These are phyloP conservation scores for Cricetomys ansorgei DNA, from an alignment of 2,113 vertebrate species.

Conservation along the genomic window DNA sequence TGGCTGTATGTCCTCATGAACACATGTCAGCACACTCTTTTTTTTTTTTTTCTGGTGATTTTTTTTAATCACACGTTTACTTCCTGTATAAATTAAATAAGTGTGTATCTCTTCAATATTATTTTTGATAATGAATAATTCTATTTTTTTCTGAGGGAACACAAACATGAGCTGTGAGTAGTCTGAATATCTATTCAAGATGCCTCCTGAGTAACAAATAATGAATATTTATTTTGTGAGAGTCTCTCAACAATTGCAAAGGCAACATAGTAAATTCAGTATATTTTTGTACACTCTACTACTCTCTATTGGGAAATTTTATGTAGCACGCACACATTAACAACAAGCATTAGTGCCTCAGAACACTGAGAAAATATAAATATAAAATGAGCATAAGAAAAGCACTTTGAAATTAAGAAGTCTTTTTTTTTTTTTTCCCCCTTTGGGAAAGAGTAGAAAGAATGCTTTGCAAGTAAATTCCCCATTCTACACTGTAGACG, in stretches of 20 bases:
- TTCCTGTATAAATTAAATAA: background rate
- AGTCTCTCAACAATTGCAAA: background rate
- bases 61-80: background rate
- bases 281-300: background rate
- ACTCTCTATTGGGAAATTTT: background rate
- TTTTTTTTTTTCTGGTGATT: background rate
- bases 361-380: background rate
- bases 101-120: background rate
- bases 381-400: slow-evolving; percentile 12
- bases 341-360: background rate
- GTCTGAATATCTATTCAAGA: background rate
- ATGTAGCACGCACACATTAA: background rate
- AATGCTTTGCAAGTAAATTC: background rate
- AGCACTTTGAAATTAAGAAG: background rate
- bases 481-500: background rate
- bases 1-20: background rate
- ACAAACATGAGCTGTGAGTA: background rate
- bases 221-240: background rate
- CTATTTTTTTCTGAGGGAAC: background rate
- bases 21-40: background rate
- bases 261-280: background rate
- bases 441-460: background rate
- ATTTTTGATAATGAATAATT: slow-evolving; percentile 1
- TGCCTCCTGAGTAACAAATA: background rate
- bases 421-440: background rate